Base-by-base conservation (phyloP, 2,888 invertebrate genomes). In the Habroteleia sp. region DNA sequence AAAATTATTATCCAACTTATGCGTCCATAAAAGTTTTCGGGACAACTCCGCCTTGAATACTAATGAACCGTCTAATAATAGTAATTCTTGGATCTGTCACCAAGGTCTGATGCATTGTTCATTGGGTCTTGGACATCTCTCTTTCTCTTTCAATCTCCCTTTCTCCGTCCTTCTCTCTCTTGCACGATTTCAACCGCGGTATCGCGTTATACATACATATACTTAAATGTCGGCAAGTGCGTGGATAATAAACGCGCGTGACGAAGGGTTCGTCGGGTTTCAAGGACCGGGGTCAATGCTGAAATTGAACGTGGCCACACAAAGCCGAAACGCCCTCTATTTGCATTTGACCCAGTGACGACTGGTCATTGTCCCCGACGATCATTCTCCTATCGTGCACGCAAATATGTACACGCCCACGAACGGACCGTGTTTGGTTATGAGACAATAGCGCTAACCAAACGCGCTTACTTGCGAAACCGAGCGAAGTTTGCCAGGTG, bases 301-400 rank as follows among this genome's bases (percentile, higher is more conserved):
- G 60, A 60, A 60, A 39, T 13, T 31, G 50, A 41, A 42, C 58
- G 42, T 27, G 42, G 29, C 11, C 13, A 23, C 39, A 35, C 58
- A 50, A 46, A 50, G 42, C 33, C 35, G 13, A 14, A 39, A 39
- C 17, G 50, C 60, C 50, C 80, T 77, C 66, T 77, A 81, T 83
- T 80, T 79, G 75, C 80, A 81, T 81, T 79, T 79, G 79, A 81
- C 79, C 77, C 77, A 80, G 79, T 79, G 79, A 63, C 79, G 79
- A 46, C 74, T 78, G 81, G 77, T 80, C 80, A 65, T 80, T 81
- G 78, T 75, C 77, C 76, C 60, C 76, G 27, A n/a, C 42, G 27
- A 29, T 27, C 6, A 27, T 27, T 27, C 29, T 39, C 56, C 56
- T 54, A 37, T 60, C 68, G 63, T 39, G 58, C 71, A 16, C 39